Base-by-base conservation (phyloP, 2,797 vertebrate genomes). In the Sebastes minor region DNA sequence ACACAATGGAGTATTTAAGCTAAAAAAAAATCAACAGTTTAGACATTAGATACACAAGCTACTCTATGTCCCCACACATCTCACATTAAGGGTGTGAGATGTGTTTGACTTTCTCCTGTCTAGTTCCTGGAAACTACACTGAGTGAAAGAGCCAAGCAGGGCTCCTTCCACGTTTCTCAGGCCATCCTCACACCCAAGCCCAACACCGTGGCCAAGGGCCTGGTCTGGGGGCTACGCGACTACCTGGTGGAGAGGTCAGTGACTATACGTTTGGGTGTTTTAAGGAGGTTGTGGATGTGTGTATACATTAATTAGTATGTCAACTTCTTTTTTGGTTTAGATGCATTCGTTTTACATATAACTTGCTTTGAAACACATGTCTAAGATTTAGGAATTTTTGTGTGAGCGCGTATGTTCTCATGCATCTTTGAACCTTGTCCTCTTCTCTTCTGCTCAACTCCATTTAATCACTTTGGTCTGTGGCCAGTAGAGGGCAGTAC, bases 151-250 rank as follows among this genome's bases (percentile, higher is more conserved):
- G 88, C 95, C 61, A 95, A 96, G 3, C 91, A 91, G 0, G 98
- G 98, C 8, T 95, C 97, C 81, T 99, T 99, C 78, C 98, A 99
- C 0, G 99, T 99, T 30, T 97, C 98, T 53, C 99, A 99, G 88
- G 99, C 99, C 6, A 99, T 99, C 89, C 97, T 99, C 71, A 99
- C 98, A 0, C 99, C 99, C 63, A 95, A 91, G 62, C 95, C 95
- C 80, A 97, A 96, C 92, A 99, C 97, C 0, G 96, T 99, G 30
- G 96, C 97, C 16, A 94, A 95, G 23, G 96, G 98, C 9, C 94
- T 99, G 27, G 84, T 98, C 30, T 96, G 95, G 81, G 98, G 99
- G 6, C 96, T 99, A 23, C 97, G 98, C 61, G 97, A 95, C 89
- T 97, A 98, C 1, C 95, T 99, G 73, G 99, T 99, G 80, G 97